Conservation (phyloP, 2,888 invertebrate genomes). For the Invenusta paracnida region DNA sequence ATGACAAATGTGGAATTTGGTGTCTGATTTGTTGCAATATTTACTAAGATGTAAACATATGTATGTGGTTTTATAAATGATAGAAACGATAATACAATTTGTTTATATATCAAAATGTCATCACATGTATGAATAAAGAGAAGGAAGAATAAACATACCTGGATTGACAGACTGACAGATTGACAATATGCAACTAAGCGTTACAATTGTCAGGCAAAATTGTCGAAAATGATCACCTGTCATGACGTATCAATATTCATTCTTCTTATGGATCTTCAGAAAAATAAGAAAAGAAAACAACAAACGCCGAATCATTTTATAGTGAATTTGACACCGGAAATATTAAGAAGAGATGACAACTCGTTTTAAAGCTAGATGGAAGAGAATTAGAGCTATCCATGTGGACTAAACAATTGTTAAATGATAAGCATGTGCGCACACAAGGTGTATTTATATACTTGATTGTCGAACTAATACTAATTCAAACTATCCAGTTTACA, state of each 20-base stretch:
- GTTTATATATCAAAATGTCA: neutral
- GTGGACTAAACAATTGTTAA: too few relatives aligned
- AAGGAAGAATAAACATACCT: neutral
- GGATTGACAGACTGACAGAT: neutral
- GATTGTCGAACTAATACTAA: too few relatives aligned
- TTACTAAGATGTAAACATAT: neutral
- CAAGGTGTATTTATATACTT: too few relatives aligned
- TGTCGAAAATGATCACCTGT: neutral
- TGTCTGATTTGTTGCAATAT: neutral
- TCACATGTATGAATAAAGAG: neutral
- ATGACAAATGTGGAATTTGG: neutral
- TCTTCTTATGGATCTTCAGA: neutral
- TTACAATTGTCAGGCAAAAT: neutral
- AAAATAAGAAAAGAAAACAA: neutral
- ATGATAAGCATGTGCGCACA: too few relatives aligned
- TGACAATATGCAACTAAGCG: neutral
- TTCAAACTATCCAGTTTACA: too few relatives aligned
- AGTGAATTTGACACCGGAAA: too few relatives aligned
- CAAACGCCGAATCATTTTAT: too few relatives aligned
- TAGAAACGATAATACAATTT: too few relatives aligned
- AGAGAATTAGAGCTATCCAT: too few relatives aligned
- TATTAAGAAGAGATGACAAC: too few relatives aligned
- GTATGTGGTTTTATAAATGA: too few relatives aligned
- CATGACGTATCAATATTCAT: neutral
- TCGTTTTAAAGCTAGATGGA: too few relatives aligned